These are phyloP conservation scores for Pyrrhia umbra DNA, from an alignment of 2,888 invertebrate species.

Conservation along the genomic window DNA sequence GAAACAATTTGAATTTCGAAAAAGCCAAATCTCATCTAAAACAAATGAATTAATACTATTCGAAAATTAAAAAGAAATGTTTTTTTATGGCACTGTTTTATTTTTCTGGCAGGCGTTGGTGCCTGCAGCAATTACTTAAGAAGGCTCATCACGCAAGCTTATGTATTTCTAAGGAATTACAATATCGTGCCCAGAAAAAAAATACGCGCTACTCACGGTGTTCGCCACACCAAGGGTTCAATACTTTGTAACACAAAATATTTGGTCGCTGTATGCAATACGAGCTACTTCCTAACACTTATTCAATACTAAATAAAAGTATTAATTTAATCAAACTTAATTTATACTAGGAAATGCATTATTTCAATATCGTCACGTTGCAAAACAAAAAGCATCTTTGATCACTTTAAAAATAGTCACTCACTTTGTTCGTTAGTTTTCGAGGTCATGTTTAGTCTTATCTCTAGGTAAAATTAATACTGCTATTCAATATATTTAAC, in stretches of 20 bases:
- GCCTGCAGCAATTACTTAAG: constrained; percentile 28
- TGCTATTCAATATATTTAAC: constrained; percentile 52
- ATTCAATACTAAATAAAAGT: constrained; percentile 25
- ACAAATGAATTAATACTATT: constrained; percentile 25
- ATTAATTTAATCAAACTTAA: constrained; percentile 33
- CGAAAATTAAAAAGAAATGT: constrained; percentile 39
- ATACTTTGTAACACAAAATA: constrained; percentile 70
- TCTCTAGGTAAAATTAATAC: constrained; percentile 56
- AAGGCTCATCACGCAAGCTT: constrained; percentile 19
- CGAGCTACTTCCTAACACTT: constrained; percentile 42
- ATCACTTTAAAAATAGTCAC: constrained; percentile 31
- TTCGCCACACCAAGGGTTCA: constrained; percentile 35
- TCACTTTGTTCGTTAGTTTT: constrained; percentile 49
- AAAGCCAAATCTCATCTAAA: neutral
- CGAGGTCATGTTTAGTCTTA: constrained; percentile 41
- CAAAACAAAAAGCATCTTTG: constrained; percentile 18
- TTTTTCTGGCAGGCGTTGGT: constrained; percentile 24
- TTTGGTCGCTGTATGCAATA: constrained; percentile 84
- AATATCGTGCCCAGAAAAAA: constrained; percentile 27
- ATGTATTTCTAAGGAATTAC: constrained; percentile 15
- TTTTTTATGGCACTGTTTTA: constrained; percentile 65
- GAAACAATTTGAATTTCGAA: neutral
- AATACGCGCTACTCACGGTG: constrained; percentile 36
- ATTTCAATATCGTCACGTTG: constrained; percentile 36
- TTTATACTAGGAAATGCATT: constrained; percentile 59